phyloP scores from a whole-genome alignment of 2,888 invertebrate genomes.

The Caenorhabditis sulstoni region DNA sequence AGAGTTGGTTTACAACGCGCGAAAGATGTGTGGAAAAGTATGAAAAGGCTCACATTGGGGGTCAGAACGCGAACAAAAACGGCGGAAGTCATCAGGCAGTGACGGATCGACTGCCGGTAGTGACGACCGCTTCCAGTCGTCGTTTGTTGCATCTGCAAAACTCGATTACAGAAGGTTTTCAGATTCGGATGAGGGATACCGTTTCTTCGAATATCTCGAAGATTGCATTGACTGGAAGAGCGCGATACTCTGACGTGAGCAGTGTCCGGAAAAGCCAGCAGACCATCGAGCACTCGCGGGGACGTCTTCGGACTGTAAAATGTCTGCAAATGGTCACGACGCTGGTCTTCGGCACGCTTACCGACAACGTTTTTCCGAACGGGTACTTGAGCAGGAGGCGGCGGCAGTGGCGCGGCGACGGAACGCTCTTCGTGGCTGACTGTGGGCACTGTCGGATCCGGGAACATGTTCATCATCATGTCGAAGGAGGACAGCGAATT shows the following conservation, averaged over 20 bases:
- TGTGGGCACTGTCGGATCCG: slow-evolving; percentile 42
- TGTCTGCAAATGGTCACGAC: not conserved
- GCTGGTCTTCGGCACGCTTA: slow-evolving; percentile 17
- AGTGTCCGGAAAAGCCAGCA: slow-evolving; percentile 71
- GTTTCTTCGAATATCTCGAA: slow-evolving; percentile 70
- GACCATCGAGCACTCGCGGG: slow-evolving; percentile 69
- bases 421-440: slow-evolving; percentile 24
- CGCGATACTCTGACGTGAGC: slow-evolving; percentile 69
- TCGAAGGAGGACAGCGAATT: slow-evolving; percentile 59
- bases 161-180: not conserved
- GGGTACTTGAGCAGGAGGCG: slow-evolving; percentile 17
- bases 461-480: slow-evolving; percentile 63
- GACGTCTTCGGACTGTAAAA: slow-evolving; percentile 64
- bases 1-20: slow-evolving; percentile 11
- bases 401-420: not conserved
- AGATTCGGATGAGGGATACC: slow-evolving; percentile 27
- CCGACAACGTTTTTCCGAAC: slow-evolving; percentile 57
- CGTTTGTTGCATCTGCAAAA: slow-evolving; percentile 61
- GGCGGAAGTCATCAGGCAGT: slow-evolving; percentile 65
- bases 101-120: slow-evolving; percentile 69
- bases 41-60: slow-evolving; percentile 66
- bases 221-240: slow-evolving; percentile 67
- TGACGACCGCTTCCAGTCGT: slow-evolving; percentile 63
- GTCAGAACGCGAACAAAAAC: slow-evolving; percentile 71
- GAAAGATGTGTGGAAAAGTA: not conserved